Base-by-base conservation (phyloP, 1,140 invertebrate species). In the Psilanteris sp. region DNA sequence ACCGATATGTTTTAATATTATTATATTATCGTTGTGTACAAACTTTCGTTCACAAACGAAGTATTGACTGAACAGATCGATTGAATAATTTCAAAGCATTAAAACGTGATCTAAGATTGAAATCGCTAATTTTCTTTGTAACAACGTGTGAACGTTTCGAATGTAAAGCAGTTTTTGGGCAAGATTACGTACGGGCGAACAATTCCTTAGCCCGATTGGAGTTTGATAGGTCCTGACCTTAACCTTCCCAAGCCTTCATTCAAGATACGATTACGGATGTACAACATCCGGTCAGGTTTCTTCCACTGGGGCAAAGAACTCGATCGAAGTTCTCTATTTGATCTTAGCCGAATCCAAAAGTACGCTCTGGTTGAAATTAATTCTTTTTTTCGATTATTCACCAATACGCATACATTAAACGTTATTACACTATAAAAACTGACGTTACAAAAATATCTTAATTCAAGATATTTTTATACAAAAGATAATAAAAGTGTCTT, bases 221-320 rank as follows among this genome's bases (percentile, higher is more conserved):
- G 22, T 44, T 71, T 61, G 44, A 71, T 61, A 61, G 67, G 67
- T 61, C 48, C 24, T 61, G 67, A 61, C 54, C 55, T 39, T 48
- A 61, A 61, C 55, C 55, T 61, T 71, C 67, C 67, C 67, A 62
- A 61, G 67, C 67, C 48, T 18, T 71, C 46, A 71, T 31, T 62
- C 46, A 61, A 71, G 48, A 59, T 52, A 27, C 27, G 44, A 55
- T 48, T 7, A 48, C 67, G 67, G 57, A 62, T 72, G 39, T 55
- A 22, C 46, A 52, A 39, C 57, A 72, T 55, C 67, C 67, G 67
- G 46, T 55, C 67, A 44, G 39, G 31, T 54, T 61, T 37, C 55
- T 61, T 71, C 13, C 37, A 54, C 6, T 20, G 10, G 18, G 31
- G n/a, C 13, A 36, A 54, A 39, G 16, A 36, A 55, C 27, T 27